These are phyloP conservation scores for Lathronympha strigana DNA, from an alignment of 2,888 invertebrate genomes.

Conservation along the genomic window DNA sequence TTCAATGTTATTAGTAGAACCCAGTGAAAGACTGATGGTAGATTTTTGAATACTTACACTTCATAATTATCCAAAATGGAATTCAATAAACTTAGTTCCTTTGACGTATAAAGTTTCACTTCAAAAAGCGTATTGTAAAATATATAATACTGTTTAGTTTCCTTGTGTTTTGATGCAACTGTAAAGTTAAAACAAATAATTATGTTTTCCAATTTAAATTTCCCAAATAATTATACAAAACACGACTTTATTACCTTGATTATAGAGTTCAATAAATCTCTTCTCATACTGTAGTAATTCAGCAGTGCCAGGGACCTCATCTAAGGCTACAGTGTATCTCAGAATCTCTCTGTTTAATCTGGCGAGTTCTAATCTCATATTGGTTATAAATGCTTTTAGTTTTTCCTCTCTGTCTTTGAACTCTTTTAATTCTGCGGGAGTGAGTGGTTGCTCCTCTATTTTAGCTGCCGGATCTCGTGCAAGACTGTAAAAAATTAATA, in stretches of 20 bases:
- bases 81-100: slow-evolving; percentile 94
- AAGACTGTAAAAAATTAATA: slow-evolving; percentile 50
- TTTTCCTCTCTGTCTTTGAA: slow-evolving; percentile 72
- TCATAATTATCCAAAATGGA: slow-evolving; percentile 95
- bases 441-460: slow-evolving; percentile 69
- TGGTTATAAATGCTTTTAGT: slow-evolving; percentile 66
- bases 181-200: slow-evolving; percentile 56
- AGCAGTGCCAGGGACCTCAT: slow-evolving; percentile 96
- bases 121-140: slow-evolving; percentile 98
- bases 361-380: slow-evolving; percentile 87
- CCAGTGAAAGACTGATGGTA: neutral
- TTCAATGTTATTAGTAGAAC: neutral
- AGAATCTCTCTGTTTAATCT: slow-evolving; percentile 92
- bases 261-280: slow-evolving; percentile 97
- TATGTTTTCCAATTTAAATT: neutral
- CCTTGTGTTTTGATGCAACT: slow-evolving; percentile 97
- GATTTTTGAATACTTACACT: slow-evolving; percentile 84
- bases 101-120: slow-evolving; percentile 95
- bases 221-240: neutral
- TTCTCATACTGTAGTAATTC: slow-evolving; percentile 98
- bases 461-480: slow-evolving; percentile 60
- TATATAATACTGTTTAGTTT: slow-evolving; percentile 98
- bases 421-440: slow-evolving; percentile 68
- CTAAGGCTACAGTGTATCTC: slow-evolving; percentile 92
- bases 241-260: slow-evolving; percentile 87